phyloP scores from a whole-genome alignment of 1,140 invertebrate species.

The Drosophila chauvacae region DNA sequence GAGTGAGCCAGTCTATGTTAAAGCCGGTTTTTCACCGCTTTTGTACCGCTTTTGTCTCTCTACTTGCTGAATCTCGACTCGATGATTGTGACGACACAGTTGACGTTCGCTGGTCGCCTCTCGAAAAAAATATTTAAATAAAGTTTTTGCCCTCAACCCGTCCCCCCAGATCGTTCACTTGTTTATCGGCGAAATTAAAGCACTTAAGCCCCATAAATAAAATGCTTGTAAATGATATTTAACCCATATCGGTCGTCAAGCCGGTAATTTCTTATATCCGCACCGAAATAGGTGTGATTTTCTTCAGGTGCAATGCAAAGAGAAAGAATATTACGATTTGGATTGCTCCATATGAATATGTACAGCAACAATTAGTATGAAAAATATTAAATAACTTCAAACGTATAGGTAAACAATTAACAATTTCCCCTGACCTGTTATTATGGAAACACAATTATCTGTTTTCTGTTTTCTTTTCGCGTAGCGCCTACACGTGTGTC shows the following conservation, averaged over 20 bases:
- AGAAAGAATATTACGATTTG: constrained; percentile 6
- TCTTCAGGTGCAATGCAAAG: constrained; percentile 7
- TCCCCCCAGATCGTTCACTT: constrained; percentile 25
- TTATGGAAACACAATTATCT: not conserved
- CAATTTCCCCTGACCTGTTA: constrained; percentile 1
- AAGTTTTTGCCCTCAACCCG: constrained; percentile 51
- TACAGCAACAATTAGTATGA: not conserved
- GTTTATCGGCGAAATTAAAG: constrained; percentile 55
- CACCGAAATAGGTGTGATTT: constrained; percentile 52
- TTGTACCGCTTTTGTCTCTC: constrained; percentile 12
- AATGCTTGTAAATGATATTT: constrained; percentile 70
- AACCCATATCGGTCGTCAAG: constrained; percentile 68
- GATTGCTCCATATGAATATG: not conserved
- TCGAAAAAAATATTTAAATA: constrained; percentile 46
- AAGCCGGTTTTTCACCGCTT: constrained; percentile 36
- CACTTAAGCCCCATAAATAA: constrained; percentile 71
- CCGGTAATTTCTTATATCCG: constrained; percentile 30
- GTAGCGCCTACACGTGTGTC: constrained; percentile 28
- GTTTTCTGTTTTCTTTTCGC: constrained; percentile 12
- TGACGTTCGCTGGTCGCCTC: constrained; percentile 47
- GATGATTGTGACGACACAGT: constrained; percentile 62
- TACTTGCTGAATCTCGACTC: not conserved
- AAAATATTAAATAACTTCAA: not conserved
- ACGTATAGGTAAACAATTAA: not conserved
- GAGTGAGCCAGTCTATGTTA: constrained; percentile 28